Conservation (phyloP, 2,888 invertebrate genomes). For the Tryphoninae sp. region DNA sequence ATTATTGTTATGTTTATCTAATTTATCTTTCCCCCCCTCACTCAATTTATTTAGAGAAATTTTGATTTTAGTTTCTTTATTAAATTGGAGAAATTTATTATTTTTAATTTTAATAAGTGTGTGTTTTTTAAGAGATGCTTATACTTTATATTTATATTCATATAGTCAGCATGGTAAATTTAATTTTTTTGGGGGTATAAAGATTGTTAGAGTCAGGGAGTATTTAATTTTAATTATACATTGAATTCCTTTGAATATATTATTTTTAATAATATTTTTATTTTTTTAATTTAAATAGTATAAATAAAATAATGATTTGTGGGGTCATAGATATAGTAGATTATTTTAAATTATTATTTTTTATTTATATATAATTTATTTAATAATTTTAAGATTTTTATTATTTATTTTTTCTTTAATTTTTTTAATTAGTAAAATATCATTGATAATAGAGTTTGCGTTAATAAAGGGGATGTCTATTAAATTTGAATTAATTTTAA, state of each 20-base stretch:
- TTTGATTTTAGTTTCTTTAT: slow-evolving; percentile 77
- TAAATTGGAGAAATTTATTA: slow-evolving; percentile 74
- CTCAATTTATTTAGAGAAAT: slow-evolving; percentile 86
- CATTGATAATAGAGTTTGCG: slow-evolving; percentile 83
- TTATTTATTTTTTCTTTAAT: slow-evolving; percentile 71
- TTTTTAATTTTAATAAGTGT: slow-evolving; percentile 83
- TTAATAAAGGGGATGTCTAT: slow-evolving; percentile 82
- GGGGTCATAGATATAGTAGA: slow-evolving; percentile 83
- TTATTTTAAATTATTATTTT: slow-evolving; percentile 82
- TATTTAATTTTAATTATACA: too few species aligned
- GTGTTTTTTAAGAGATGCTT: slow-evolving; percentile 85
- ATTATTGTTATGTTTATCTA: slow-evolving; percentile 85
- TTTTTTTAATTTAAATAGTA: too few species aligned
- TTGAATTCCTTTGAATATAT: slow-evolving; percentile 81
- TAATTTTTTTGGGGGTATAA: slow-evolving; percentile 78
- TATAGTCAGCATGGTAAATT: slow-evolving; percentile 85
- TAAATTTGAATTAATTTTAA: slow-evolving; percentile 83
- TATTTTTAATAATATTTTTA: slow-evolving; percentile 86
- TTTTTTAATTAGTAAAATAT: slow-evolving; percentile 80
- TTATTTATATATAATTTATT: slow-evolving; percentile 78
- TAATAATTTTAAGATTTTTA: slow-evolving; percentile 79
- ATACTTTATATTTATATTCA: slow-evolving; percentile 86
- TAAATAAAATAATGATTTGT: slow-evolving; percentile 84
- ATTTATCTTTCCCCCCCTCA: slow-evolving; percentile 87
- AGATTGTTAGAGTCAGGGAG: too few species aligned